phyloP scores from a whole-genome alignment of 2,113 vertebrate genomes.

The Helogale parvula region DNA sequence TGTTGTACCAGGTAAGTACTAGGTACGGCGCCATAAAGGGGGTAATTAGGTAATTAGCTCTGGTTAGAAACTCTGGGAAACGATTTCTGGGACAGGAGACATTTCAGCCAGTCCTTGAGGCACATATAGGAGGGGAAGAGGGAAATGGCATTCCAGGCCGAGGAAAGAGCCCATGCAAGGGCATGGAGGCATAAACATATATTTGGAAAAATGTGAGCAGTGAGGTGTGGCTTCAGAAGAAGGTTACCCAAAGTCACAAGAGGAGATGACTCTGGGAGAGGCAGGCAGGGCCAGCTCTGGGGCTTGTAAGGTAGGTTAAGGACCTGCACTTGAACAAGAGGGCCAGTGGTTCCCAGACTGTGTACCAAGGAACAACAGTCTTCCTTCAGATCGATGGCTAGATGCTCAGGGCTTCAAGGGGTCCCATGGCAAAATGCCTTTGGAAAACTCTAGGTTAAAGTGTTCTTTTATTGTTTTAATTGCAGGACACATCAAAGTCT shows the following conservation, averaged over 20 bases:
- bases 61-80: neutral
- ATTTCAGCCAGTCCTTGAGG: neutral
- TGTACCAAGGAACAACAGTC: neutral
- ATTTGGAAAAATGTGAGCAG: neutral
- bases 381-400: neutral
- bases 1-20: neutral
- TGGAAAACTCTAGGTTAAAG: neutral
- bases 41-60: neutral
- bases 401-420: neutral
- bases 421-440: neutral
- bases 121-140: neutral
- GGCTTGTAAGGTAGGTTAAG: no score
- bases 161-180: accelerated
- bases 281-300: neutral
- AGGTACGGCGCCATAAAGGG: accelerated
- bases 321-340: neutral
- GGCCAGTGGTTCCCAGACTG: neutral
- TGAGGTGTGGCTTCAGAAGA: neutral
- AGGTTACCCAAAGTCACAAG: neutral
- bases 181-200: accelerated
- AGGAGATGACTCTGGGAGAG: neutral
- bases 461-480: neutral
- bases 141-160: neutral
- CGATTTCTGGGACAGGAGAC: neutral
- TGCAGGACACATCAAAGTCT: neutral